These are phyloP conservation scores for Motacilla alba DNA, from an alignment of 2,113 vertebrate genomes.

Conservation along the genomic window DNA sequence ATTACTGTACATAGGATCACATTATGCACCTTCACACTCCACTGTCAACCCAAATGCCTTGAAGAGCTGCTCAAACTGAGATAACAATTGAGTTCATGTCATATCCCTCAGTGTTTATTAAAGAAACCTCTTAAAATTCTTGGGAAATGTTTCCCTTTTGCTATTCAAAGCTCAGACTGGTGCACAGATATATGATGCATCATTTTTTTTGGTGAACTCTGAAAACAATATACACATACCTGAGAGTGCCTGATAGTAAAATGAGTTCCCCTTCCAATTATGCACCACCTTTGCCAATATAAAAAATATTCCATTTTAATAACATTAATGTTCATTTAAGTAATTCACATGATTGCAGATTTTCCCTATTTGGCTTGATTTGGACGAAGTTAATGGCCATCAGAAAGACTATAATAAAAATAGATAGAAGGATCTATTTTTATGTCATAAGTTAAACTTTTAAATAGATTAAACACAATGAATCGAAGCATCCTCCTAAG, in stretches of 20 bases:
- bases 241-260: not conserved
- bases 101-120: not conserved
- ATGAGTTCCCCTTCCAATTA: not conserved
- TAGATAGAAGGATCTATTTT: not conserved
- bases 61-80: not conserved
- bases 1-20: conserved; percentile 18
- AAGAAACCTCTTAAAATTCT: not conserved
- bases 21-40: conserved; percentile 11
- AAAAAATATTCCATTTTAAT: not conserved
- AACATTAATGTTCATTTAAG: not conserved
- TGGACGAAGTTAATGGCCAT: not conserved
- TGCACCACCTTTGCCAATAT: not conserved
- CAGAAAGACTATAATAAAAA: not conserved
- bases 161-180: not conserved
- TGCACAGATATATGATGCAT: not conserved
- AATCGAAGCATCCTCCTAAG: not conserved
- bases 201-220: not conserved
- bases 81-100: not conserved
- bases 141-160: not conserved
- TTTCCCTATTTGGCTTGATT: not conserved
- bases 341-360: not conserved
- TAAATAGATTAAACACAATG: not conserved
- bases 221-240: not conserved
- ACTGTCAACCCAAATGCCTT: conserved; percentile 14
- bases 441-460: not conserved